These are phyloP conservation scores for Pseudanteris insignis DNA, from an alignment of 2,888 invertebrate genomes.

Conservation along the genomic window DNA sequence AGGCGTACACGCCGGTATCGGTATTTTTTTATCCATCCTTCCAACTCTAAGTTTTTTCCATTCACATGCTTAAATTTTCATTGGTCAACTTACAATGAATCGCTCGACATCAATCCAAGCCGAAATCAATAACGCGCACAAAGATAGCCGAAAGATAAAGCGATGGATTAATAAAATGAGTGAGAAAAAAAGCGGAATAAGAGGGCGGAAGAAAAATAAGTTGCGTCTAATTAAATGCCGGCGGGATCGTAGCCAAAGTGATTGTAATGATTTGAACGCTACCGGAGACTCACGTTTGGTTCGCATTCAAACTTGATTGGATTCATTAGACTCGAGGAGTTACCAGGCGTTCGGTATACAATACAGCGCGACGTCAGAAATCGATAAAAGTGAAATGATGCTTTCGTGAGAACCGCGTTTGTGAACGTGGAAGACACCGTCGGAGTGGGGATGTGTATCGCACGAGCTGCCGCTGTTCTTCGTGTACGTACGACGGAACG, in stretches of 20 bases:
- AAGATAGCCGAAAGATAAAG: not conserved
- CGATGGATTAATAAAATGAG: not conserved
- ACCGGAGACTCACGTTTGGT: not conserved
- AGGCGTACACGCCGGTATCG: slow-evolving; percentile 2
- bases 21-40: slow-evolving; percentile 1
- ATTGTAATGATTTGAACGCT: not conserved
- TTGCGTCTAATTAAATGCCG: too few relatives aligned
- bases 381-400: slow-evolving; percentile 31
- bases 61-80: slow-evolving; percentile 1
- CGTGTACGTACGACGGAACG: too few relatives aligned
- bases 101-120: slow-evolving; percentile 1
- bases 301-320: not conserved
- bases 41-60: not conserved
- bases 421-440: slow-evolving; percentile 14
- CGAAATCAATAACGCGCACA: not conserved
- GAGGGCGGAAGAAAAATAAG: too few relatives aligned
- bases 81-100: slow-evolving; percentile 3
- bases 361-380: slow-evolving; percentile 1
- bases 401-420: slow-evolving; percentile 21
- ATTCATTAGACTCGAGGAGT: not conserved
- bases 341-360: not conserved
- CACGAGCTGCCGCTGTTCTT: too few relatives aligned
- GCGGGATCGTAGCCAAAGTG: not conserved
- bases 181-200: too few relatives aligned
- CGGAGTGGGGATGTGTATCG: too few relatives aligned